These are phyloP conservation scores for Rhimphoctona megacephalus DNA, from an alignment of 2,888 invertebrate genomes.

Conservation along the genomic window DNA sequence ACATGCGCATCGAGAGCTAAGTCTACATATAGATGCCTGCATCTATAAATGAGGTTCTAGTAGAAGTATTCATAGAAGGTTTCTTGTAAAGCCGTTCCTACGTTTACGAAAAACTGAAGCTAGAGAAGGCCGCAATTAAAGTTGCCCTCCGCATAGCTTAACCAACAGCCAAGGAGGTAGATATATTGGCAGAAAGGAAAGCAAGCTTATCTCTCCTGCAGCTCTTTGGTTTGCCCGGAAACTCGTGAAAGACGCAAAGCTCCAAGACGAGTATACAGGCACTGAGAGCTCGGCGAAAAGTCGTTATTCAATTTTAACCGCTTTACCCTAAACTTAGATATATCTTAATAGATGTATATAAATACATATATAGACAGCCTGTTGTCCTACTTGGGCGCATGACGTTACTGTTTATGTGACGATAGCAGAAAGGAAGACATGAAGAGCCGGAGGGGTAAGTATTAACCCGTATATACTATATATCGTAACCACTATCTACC, in stretches of 20 bases:
- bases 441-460: neutral
- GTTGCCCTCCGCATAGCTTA: constrained; percentile 9
- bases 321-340: constrained; percentile 1
- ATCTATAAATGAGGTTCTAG: neutral
- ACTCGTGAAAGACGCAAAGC: constrained; percentile 20
- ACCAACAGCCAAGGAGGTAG: constrained; percentile 4
- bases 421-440: neutral
- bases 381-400: constrained; percentile 10
- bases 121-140: constrained; percentile 12
- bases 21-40: neutral
- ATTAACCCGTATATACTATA: neutral
- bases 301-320: constrained; percentile 49
- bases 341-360: neutral
- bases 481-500: neutral
- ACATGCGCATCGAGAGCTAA: neutral
- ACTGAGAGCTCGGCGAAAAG: constrained; percentile 29
- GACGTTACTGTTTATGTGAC: constrained; percentile 2
- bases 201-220: constrained; percentile 15
- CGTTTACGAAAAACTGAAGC: constrained; percentile 18
- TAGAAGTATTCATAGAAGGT: neutral
- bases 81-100: neutral
- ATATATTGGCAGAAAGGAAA: constrained; percentile 20
- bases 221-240: constrained; percentile 8
- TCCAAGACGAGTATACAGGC: constrained; percentile 14
- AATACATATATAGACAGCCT: neutral